Conservation (phyloP, 1,140 invertebrate species). For the Tachypleus tridentatus region DNA sequence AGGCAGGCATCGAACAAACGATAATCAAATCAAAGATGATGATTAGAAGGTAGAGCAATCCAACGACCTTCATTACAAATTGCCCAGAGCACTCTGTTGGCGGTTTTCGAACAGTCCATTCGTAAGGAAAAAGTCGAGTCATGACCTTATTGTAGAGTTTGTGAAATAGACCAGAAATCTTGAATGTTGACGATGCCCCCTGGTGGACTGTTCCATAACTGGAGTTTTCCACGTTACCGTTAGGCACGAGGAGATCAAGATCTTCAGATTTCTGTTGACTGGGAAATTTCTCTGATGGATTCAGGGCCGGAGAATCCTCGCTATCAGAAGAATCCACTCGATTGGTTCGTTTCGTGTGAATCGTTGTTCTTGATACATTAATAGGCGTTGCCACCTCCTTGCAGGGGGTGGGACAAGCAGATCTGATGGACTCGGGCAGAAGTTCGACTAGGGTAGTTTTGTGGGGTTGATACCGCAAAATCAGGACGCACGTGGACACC, state of each 20-base stretch:
- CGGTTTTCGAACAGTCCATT: slow-evolving; percentile 43
- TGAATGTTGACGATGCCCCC: too few relatives aligned
- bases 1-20: slow-evolving; percentile 51
- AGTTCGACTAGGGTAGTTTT: slow-evolving; percentile 72
- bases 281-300: too few relatives aligned
- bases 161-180: too few relatives aligned
- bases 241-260: too few relatives aligned
- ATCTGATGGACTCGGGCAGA: slow-evolving; percentile 51
- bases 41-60: slow-evolving; percentile 64
- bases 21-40: slow-evolving; percentile 70
- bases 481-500: slow-evolving; percentile 23
- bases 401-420: slow-evolving; percentile 23
- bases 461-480: slow-evolving; percentile 67
- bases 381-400: slow-evolving; percentile 16
- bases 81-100: slow-evolving; percentile 66
- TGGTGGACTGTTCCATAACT: too few relatives aligned
- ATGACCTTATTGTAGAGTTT: too few relatives aligned
- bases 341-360: slow-evolving; percentile 20
- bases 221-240: too few relatives aligned
- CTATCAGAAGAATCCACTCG: slow-evolving; percentile 21
- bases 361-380: slow-evolving; percentile 11
- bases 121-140: slow-evolving; percentile 11
- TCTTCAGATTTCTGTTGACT: too few relatives aligned
- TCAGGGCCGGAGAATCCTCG: slow-evolving; percentile 15
- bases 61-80: slow-evolving; percentile 76